A percentile compares a stretch with the other conserved stretches of the same genome.
Evolutionary conservation across 2,113 vertebrate genomes (phyloP).

Genomic region (Corvus cornix): DNA sequence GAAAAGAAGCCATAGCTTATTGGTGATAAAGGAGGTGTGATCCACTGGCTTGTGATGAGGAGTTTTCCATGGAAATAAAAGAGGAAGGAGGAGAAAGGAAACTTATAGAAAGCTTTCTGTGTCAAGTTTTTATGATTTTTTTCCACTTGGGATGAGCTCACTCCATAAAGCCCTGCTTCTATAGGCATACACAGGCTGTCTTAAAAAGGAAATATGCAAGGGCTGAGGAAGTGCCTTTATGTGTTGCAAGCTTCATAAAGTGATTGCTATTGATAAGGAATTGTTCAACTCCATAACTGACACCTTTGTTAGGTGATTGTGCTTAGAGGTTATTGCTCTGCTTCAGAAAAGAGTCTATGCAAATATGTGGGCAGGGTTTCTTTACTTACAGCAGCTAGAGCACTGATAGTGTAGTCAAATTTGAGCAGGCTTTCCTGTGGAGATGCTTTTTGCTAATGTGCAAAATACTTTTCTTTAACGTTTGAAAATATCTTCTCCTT

Average conservation of each 20-base stretch:
- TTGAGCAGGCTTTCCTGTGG: background rate
- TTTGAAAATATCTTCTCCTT: background rate
- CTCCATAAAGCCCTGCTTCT: fast-evolving
- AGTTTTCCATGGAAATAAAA: background rate
- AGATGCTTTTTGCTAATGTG: background rate
- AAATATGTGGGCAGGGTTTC: background rate
- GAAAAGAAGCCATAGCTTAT: background rate
- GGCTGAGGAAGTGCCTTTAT: background rate
- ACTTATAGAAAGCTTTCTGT: background rate
- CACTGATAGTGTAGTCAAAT: background rate
- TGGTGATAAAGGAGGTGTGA: background rate
- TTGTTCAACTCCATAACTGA: background rate
- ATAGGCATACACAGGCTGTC: fast-evolving
- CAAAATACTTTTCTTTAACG: background rate
- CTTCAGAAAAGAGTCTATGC: background rate
- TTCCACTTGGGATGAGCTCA: background rate
- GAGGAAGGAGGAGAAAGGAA: background rate
- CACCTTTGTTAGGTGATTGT: background rate
- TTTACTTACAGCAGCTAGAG: fast-evolving
- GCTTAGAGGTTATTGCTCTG: background rate
- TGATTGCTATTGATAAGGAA: background rate
- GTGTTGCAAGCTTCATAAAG: background rate
- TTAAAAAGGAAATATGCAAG: background rate
- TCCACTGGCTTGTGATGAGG: background rate
- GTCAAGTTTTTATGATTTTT: background rate